Base-by-base conservation (phyloP, 2,888 invertebrate genomes). In the Lepidonotus clava region DNA sequence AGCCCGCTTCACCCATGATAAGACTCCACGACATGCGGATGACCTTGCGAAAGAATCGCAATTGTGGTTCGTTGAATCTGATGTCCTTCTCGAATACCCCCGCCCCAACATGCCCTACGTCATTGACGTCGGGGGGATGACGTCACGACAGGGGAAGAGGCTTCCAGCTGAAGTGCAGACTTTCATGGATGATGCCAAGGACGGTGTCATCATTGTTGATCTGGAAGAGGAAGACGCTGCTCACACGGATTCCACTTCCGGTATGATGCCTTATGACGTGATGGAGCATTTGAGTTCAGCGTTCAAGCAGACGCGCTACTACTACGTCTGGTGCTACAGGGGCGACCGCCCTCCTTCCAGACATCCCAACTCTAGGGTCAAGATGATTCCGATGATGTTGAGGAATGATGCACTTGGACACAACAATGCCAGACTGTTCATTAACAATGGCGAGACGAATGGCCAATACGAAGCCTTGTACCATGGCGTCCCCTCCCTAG, bases 391-490 rank as follows among this genome's bases (percentile, higher is more conserved):
- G 0, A n/a, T 24, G 46, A 2, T 83, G 11, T 61, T 61, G 24
- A 21, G 51, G 8, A 84, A 84, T 61, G 84, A 84, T 51, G 28
- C 28, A 21, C n/a, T 84, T 0, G 84, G 24, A 6, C 84, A 84
- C 28, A 6, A 1, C 40, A 83, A 83, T 4, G 46, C 83, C 2
- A n/a, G 51, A 5, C 28, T 83, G 24, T 83, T 46, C 24, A 83
- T 84, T 6, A 56, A 11, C 1, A 21, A 84, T 28, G 40, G 84
- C 36, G 56, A n/a, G 18, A 34, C 34, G 34, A 84, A 84, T 32
- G 84, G 11, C n/a, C 84, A 56, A 28, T 84, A 51, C 28, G 84
- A 85, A 34, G 66, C 85, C 28, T 11, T 85, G 11, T 85, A 85
- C 34, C 85, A 85, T 28, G 85, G 40, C 4, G 84, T 84, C 1